These are phyloP conservation scores for Callaeas wilsoni DNA, from an alignment of 2,113 vertebrate species.

Conservation along the genomic window DNA sequence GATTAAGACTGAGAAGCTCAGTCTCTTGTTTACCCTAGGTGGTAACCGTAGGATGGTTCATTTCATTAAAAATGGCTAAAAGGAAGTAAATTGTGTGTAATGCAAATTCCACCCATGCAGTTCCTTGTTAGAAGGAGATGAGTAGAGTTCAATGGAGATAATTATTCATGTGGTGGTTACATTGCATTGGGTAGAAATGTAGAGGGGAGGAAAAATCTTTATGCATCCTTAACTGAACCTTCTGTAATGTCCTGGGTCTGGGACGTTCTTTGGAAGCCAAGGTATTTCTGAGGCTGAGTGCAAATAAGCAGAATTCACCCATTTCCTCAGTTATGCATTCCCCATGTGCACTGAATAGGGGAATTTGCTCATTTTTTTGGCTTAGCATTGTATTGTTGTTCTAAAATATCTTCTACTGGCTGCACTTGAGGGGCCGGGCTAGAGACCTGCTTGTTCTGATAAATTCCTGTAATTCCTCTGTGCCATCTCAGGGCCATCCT, in stretches of 20 bases:
- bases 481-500: background rate
- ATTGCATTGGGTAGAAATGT: background rate
- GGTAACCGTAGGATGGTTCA: background rate
- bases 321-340: background rate
- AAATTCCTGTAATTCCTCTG: conserved; percentile 7
- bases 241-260: background rate
- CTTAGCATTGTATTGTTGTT: background rate
- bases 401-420: background rate
- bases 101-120: conserved; percentile 5
- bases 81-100: conserved; percentile 1
- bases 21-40: conserved; percentile 7
- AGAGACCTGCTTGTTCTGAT: background rate
- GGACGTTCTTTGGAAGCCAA: background rate
- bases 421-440: background rate
- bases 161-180: background rate
- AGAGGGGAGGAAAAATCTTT: background rate
- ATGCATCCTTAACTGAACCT: background rate
- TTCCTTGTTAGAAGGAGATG: background rate
- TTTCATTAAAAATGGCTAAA: conserved; percentile 21
- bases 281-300: background rate
- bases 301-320: background rate
- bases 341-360: background rate
- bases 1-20: background rate
- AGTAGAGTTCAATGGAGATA: background rate
- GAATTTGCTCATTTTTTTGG: background rate